Evolutionary conservation across 2,113 vertebrate genomes (phyloP).

Genomic region (Pollimyrus isidori): DNA sequence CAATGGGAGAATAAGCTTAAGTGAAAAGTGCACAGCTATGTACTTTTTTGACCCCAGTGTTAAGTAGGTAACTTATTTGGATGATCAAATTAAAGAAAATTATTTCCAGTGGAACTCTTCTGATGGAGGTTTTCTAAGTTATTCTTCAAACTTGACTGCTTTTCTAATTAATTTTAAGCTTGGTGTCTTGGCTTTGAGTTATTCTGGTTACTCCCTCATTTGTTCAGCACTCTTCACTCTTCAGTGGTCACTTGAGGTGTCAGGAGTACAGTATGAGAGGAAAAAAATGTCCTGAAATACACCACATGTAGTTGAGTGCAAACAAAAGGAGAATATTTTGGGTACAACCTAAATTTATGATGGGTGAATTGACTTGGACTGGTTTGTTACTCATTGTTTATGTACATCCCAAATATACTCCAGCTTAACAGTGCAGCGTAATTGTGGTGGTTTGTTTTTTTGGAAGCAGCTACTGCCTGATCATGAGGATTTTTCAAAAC

Average conservation of each 20-base stretch:
- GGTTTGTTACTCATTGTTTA: neutral
- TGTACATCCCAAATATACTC: neutral
- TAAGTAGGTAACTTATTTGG: neutral
- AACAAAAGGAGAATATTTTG: neutral
- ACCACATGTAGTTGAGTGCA: neutral
- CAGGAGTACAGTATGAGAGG: neutral
- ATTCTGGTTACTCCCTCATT: neutral
- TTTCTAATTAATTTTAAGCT: neutral
- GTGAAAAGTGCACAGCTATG: neutral
- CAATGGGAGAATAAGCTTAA: neutral
- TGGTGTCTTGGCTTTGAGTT: neutral
- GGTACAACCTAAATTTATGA: neutral
- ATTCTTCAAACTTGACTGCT: neutral
- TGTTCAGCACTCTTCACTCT: neutral
- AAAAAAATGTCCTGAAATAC: neutral
- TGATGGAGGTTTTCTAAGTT: neutral
- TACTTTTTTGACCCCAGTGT: neutral
- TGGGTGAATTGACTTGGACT: neutral
- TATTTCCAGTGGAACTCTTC: neutral
- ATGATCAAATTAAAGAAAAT: neutral
- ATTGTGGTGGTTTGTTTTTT: neutral
- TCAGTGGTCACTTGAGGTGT: neutral
- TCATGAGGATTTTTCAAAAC: neutral
- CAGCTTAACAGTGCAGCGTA: neutral
- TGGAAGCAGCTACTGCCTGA: neutral